Evolutionary conservation across 1,140 invertebrate species (phyloP), one percentile per base, ranked within the genome.

Genomic region (Aphelinus atriplicis): DNA sequence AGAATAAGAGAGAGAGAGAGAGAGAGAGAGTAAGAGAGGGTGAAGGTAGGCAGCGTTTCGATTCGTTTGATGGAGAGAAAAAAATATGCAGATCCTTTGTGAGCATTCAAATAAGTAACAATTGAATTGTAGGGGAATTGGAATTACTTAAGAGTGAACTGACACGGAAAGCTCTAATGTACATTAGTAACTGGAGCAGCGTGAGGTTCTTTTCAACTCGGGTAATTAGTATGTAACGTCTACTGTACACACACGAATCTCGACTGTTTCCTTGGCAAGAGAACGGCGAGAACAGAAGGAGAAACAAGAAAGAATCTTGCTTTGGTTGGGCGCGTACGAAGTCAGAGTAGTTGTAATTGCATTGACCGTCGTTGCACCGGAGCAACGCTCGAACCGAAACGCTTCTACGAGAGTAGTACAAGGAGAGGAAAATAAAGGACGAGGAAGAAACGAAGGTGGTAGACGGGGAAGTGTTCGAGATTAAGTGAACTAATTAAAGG

Each of bases 401-500:
- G 61, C 66, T 48, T 6, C 45, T 2, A 58, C 55, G 57, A 56
- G 63, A 71, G 26, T 26, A 26, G 26, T 26, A 26, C 26, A 26
- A 0, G 50, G 65, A 68, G 65, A 63, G 63, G 63, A 26, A 26
- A 26, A 26, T 26, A 26, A 26, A 26, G 26, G 26, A 26, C 26
- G 26, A 26, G 26, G 26, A 26, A 26, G 26, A 26, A 26, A 75
- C 53, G 51, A 47, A 57, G 46, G 42, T 10, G 56, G 26, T n/a
- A 60, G 9, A 73, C 46, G 65, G 57, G 71, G 47, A 26, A 73
- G 7, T 51, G 63, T 66, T 74, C 7, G 51, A 74, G 73, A 75
- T 75, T 65, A 58, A 70, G 73, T 75, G 73, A 67, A 70, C 61
- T 75, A 63, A 74, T 74, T 74, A 74, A 74, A 63, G 56, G 51